A percentile compares a stretch with the other conserved stretches of the same genome.
phyloP scores from a whole-genome alignment of 2,797 vertebrate genomes.

The Phaenicophaeus curvirostris region DNA sequence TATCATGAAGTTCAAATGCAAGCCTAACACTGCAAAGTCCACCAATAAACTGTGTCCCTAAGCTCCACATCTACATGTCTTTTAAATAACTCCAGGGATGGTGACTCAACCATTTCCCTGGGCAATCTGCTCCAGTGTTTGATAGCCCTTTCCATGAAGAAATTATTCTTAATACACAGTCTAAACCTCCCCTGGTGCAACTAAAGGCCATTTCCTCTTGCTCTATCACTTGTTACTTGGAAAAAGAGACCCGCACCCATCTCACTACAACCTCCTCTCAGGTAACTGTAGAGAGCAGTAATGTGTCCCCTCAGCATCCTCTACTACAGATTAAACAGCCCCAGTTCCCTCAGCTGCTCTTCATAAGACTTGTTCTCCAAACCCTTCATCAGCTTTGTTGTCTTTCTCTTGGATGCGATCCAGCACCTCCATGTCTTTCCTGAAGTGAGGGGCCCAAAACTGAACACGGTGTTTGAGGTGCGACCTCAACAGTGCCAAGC shows the following conservation, averaged over 20 bases:
- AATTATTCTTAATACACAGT: no score
- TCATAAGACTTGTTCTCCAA: neutral
- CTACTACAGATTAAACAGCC: neutral
- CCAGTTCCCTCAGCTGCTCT: neutral
- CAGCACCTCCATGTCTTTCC: neutral
- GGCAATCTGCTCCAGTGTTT: no score
- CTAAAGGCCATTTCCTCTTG: no score
- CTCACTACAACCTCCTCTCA: neutral
- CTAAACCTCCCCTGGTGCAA: no score
- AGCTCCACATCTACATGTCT: no score
- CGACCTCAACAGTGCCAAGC: rapidly evolving
- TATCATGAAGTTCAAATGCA: no score
- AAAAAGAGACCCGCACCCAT: neutral
- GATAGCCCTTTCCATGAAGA: no score
- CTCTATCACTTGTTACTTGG: no score
- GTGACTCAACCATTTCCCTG: no score
- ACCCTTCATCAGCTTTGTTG: neutral
- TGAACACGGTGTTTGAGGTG: neutral
- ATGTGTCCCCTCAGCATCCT: neutral
- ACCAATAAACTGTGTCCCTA: no score
- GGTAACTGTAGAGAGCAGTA: neutral
- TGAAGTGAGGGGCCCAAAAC: neutral
- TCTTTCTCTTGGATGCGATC: neutral
- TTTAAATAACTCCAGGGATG: no score
- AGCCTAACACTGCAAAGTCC: no score